Evolutionary conservation across 2,797 vertebrate species (phyloP).

Genomic region (Mormyrops attenuatus): DNA sequence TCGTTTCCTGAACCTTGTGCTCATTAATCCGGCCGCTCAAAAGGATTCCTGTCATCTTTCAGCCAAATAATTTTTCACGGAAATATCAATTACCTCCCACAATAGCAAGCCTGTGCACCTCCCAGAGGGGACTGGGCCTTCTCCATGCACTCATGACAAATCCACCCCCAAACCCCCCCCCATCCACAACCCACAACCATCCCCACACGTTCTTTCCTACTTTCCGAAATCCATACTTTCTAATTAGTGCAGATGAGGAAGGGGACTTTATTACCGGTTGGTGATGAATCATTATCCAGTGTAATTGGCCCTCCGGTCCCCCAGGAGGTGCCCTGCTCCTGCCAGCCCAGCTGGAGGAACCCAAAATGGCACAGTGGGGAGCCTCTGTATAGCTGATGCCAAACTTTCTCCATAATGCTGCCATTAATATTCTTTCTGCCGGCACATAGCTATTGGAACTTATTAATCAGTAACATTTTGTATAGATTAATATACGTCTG

Average conservation of each 20-base stretch:
- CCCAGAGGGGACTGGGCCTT: slow-evolving; percentile 45
- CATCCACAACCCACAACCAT: neutral
- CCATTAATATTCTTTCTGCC: slow-evolving; percentile 44
- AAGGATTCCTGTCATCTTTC: slow-evolving; percentile 50
- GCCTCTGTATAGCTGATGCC: slow-evolving; percentile 18
- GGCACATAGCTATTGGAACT: slow-evolving; percentile 37
- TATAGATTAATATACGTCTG: slow-evolving; percentile 30
- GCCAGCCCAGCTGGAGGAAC: slow-evolving; percentile 49
- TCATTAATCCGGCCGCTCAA: slow-evolving; percentile 47
- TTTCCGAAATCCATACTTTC: slow-evolving; percentile 51
- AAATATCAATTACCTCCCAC: slow-evolving; percentile 75
- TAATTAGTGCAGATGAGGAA: slow-evolving; percentile 66
- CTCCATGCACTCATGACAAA: slow-evolving; percentile 61
- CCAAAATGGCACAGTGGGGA: slow-evolving; percentile 40
- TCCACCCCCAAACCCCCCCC: slow-evolving; percentile 29
- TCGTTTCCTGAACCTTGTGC: slow-evolving; percentile 34
- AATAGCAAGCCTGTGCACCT: slow-evolving; percentile 61
- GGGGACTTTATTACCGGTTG: slow-evolving; percentile 62
- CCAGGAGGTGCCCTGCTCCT: slow-evolving; percentile 65
- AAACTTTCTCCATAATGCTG: slow-evolving; percentile 22
- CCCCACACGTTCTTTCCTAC: slow-evolving; percentile 36
- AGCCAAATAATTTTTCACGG: slow-evolving; percentile 60
- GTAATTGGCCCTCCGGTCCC: slow-evolving; percentile 70
- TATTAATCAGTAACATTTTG: slow-evolving; percentile 43
- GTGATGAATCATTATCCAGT: slow-evolving; percentile 64